Conservation (phyloP, 2,888 invertebrate species). For the Athalia circularis region DNA sequence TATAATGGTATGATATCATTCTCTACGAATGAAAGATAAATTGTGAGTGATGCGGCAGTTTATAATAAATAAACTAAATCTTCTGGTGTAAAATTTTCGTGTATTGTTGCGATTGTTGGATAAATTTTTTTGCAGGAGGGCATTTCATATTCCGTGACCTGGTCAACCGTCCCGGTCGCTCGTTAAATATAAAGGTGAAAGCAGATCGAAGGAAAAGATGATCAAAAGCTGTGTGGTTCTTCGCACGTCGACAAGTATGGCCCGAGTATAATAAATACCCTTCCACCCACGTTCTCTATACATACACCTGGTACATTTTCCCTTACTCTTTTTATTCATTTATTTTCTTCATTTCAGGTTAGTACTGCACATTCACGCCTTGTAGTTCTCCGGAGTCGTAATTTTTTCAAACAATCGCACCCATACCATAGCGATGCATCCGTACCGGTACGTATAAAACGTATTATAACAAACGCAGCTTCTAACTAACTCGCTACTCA, state of each 20-base stretch:
- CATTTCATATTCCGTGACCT: constrained; percentile 24
- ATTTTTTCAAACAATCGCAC: too few relatives aligned
- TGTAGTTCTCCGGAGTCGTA: too few relatives aligned
- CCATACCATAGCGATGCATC: too few relatives aligned
- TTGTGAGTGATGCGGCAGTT: neutral
- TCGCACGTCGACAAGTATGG: constrained; percentile 26
- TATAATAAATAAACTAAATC: neutral
- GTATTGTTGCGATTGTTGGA: neutral
- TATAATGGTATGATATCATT: too few relatives aligned
- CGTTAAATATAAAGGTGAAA: constrained; percentile 58
- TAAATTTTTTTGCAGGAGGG: neutral
- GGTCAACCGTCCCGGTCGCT: constrained; percentile 5
- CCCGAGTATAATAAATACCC: neutral
- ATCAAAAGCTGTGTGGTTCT: constrained; percentile 4
- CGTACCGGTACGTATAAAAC: too few relatives aligned
- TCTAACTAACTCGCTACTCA: too few relatives aligned
- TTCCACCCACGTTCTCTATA: constrained; percentile 23
- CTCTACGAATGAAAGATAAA: too few relatives aligned
- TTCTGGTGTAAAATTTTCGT: neutral
- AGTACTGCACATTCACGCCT: neutral
- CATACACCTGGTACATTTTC: neutral
- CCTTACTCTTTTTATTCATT: too few relatives aligned
- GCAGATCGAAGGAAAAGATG: constrained; percentile 55
- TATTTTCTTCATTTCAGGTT: neutral
- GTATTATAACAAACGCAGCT: too few relatives aligned